Conservation (phyloP, 2,797 vertebrate genomes). For the Apogon talboti region DNA sequence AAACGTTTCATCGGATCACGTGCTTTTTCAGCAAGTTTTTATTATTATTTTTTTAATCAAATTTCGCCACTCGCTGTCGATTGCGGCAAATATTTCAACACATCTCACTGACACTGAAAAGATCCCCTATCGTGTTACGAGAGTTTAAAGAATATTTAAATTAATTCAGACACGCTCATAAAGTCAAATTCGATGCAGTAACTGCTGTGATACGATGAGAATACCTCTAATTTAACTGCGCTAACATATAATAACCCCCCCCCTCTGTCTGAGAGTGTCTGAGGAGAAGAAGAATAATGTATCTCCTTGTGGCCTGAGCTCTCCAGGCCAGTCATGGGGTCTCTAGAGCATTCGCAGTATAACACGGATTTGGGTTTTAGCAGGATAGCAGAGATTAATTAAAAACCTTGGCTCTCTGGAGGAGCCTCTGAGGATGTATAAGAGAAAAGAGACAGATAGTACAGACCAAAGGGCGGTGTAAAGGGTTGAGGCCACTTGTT, state of each 20-base stretch:
- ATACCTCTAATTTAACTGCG: conserved; percentile 18
- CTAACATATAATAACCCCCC: conserved; percentile 27
- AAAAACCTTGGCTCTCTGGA: conserved; percentile 51
- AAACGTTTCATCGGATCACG: conserved; percentile 5
- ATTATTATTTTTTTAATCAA: not conserved
- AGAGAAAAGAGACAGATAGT: conserved; percentile 39
- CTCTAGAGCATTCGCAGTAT: conserved; percentile 36
- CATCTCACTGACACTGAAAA: conserved; percentile 15
- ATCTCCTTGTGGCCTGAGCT: not conserved
- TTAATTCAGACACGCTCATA: conserved; percentile 1
- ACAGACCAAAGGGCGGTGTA: conserved; percentile 26
- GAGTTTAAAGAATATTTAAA: not conserved
- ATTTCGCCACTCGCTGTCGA: not conserved
- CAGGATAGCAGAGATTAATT: conserved; percentile 64
- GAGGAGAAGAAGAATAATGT: conserved; percentile 10
- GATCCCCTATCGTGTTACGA: conserved; percentile 8
- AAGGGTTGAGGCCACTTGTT: conserved; percentile 47
- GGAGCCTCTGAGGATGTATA: conserved; percentile 46
- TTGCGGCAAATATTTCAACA: conserved; percentile 22
- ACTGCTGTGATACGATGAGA: conserved; percentile 37
- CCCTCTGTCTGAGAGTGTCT: not conserved
- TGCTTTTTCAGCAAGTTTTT: conserved; percentile 12
- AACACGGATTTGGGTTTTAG: conserved; percentile 28
- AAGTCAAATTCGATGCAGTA: conserved; percentile 6
- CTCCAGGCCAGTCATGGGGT: conserved; percentile 26